Evolutionary conservation across 2,113 vertebrate genomes (phyloP).

Genomic region (Himantopus leucocephalus): DNA sequence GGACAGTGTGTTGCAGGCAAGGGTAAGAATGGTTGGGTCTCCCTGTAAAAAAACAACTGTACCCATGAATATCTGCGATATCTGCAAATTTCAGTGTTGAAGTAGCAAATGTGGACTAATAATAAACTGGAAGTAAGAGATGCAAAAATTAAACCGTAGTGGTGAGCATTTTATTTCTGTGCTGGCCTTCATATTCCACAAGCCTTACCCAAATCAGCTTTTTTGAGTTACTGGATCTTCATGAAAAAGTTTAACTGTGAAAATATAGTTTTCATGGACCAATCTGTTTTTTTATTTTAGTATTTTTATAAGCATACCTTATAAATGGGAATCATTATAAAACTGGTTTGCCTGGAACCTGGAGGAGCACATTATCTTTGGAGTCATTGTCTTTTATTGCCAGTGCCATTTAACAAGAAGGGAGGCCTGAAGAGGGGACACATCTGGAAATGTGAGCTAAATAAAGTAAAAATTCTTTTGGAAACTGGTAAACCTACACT

Average conservation of each 20-base stretch:
- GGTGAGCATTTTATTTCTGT: background rate
- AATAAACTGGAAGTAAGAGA: background rate
- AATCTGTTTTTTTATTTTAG: background rate
- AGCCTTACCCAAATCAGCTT: background rate
- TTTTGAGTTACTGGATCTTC: background rate
- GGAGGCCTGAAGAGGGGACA: background rate
- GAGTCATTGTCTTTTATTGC: conserved; percentile 29
- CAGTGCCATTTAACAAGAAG: background rate
- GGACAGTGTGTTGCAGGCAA: background rate
- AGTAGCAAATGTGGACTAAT: background rate
- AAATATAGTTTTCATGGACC: background rate
- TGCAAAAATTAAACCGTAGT: background rate
- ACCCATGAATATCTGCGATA: background rate
- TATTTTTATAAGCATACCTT: background rate
- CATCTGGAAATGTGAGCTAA: conserved; percentile 57
- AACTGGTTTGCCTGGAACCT: background rate
- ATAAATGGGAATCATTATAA: background rate
- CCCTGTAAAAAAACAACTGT: background rate
- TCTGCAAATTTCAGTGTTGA: background rate
- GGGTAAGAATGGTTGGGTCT: background rate
- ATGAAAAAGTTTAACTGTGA: background rate
- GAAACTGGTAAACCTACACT: conserved; percentile 29
- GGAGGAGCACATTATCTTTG: background rate
- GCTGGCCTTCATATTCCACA: background rate
- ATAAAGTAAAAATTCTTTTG: conserved; percentile 48